Base-by-base conservation (phyloP, 1,140 invertebrate genomes). In the Neuroterus valhalla region DNA sequence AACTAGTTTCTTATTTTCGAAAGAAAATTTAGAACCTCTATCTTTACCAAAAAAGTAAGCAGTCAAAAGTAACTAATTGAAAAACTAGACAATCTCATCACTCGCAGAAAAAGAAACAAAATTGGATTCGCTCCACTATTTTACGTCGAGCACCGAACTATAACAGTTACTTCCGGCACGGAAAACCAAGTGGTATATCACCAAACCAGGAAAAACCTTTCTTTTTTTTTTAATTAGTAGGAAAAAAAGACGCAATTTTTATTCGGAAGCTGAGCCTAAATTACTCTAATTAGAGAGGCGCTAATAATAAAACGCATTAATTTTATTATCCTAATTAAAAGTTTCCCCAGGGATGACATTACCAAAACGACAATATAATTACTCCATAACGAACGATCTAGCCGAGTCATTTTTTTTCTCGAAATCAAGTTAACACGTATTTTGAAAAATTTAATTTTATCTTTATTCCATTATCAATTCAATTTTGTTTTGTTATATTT, bases 141-240 rank as follows among this genome's bases (percentile, higher is more conserved):
- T 62, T 62, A 62, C 23, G 55, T 62, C 55, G 26, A 15, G 55
- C 55, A 62, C 23, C 55, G 55, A 62, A 62, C 55, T 38, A 62
- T 62, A 62, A 62, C 26, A 12, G 31, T 5, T 31, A 62, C 55
- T 62, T 62, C 55, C 55, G 55, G 55, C 21, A 62, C 55, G 26
- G 23, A 62, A 62, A 62, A 31, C 23, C 50, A 26, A 62, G 55
- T 31, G 12, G 26, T 15, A 38, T 38, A 31, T 31, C 26, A 62
- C 23, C n/a, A 62, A 62, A 62, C 26, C 21, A 31, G n/a, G 55
- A 62, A 62, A 55, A 62, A 38, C 31, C 50, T n/a, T 23, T 19
- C 17, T 23, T 62, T 62, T 62, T 12, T 62, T 62, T n/a, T 26
- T 62, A 62, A 62, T 62, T 62, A 31, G 55, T 26, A 62, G 21